phyloP scores from a whole-genome alignment of 2,113 vertebrate species.

The Recurvirostra avosetta region DNA sequence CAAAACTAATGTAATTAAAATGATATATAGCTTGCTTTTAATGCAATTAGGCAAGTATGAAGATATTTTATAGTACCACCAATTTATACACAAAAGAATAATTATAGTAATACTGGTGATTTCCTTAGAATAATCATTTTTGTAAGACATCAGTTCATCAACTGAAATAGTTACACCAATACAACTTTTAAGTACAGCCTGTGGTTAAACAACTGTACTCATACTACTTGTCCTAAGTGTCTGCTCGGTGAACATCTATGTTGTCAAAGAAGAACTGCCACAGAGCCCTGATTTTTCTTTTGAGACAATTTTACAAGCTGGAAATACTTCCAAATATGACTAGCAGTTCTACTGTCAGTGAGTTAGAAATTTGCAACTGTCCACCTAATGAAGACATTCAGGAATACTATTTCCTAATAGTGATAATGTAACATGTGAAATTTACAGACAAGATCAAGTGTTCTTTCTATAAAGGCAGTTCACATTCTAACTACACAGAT shows the following conservation, averaged over 20 bases:
- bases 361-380: neutral
- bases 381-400: neutral
- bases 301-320: neutral
- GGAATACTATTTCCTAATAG: neutral
- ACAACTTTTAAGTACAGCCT: neutral
- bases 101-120: neutral
- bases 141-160: neutral
- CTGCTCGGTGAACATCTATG: neutral
- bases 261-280: neutral
- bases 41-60: neutral
- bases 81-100: neutral
- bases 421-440: accelerated
- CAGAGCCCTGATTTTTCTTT: neutral
- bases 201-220: neutral
- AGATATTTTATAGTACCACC: neutral
- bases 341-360: neutral
- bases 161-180: neutral
- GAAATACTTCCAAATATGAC: neutral
- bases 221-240: neutral
- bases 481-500: neutral
- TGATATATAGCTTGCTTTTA: neutral
- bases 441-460: neutral
- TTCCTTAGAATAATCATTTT: neutral
- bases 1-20: neutral
- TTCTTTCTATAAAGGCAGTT: neutral